These are phyloP conservation scores for Nemopilema nomurai DNA, from an alignment of 30 jellyfish, hydroid and myxozoan genomes.

Conservation along the genomic window DNA sequence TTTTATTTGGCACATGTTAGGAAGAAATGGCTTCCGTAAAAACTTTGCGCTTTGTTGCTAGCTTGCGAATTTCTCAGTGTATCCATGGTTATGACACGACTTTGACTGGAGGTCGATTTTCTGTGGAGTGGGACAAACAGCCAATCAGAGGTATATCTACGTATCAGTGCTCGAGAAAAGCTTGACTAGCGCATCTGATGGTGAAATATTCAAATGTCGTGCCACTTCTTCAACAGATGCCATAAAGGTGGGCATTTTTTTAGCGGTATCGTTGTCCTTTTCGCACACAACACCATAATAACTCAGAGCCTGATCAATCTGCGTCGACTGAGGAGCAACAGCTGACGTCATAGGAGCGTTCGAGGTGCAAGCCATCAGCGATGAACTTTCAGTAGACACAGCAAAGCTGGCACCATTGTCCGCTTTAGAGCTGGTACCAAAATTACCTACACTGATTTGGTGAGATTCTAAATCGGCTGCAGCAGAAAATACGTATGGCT, in stretches of 20 bases:
- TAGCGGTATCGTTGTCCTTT: neutral
- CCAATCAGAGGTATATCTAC: neutral
- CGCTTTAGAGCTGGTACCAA: neutral
- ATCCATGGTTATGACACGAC: too few relatives aligned
- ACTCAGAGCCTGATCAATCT: constrained; percentile 26
- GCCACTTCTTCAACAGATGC: constrained; percentile 10
- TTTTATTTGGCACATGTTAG: too few relatives aligned
- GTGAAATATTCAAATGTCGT: neutral
- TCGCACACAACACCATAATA: neutral
- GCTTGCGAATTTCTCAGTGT: too few relatives aligned
- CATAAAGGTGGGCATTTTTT: constrained; percentile 15
- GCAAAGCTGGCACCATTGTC: neutral
- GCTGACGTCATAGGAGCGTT: neutral
- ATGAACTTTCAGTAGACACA: too few relatives aligned
- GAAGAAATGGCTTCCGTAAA: too few relatives aligned
- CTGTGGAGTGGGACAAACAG: too few relatives aligned
- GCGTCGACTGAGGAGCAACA: neutral
- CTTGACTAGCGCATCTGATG: constrained; percentile 5
- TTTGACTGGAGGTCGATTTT: too few relatives aligned
- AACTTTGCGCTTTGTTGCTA: too few relatives aligned
- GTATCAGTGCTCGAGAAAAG: neutral
- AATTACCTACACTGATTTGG: neutral
- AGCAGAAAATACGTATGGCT: too few relatives aligned
- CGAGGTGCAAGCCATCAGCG: neutral
- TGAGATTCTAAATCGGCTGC: too few relatives aligned